Evolutionary conservation across 2,113 vertebrate species (phyloP).

Genomic region (Caretta caretta): DNA sequence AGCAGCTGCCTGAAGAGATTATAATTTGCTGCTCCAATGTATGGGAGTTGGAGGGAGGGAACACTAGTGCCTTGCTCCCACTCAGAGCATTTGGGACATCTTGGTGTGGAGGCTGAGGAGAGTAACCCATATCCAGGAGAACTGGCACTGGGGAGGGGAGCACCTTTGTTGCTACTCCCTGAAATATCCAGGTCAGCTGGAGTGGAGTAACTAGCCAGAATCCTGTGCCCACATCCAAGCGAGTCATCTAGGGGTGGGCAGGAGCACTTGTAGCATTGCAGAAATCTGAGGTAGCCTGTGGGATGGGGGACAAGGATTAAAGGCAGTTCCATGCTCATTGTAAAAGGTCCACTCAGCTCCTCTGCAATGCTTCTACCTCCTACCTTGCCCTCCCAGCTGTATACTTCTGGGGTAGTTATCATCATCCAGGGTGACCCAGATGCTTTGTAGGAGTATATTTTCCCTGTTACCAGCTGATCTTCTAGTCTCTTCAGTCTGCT

Average conservation of each 20-base stretch:
- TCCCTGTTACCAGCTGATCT: not conserved
- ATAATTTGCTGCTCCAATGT: accelerated
- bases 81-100: accelerated
- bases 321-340: not conserved
- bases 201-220: not conserved
- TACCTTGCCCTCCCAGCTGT: not conserved
- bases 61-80: not conserved
- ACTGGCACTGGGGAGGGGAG: not conserved
- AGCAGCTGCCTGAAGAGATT: not conserved
- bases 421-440: not conserved
- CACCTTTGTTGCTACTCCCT: not conserved
- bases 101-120: accelerated
- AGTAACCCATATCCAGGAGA: not conserved
- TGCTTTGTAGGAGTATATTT: not conserved
- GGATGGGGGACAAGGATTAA: not conserved
- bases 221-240: not conserved
- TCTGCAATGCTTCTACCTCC: not conserved
- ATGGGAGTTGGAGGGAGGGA: not conserved
- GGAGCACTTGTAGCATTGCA: not conserved
- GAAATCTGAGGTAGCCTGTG: not conserved
- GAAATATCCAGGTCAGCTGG: not conserved
- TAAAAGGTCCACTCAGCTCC: not conserved
- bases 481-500: not conserved
- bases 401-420: not conserved
- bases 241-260: not conserved